Percentiles rank a stretch among this genome's conserved stretches.
phyloP scores from a whole-genome alignment of 2,888 invertebrate species.

The Catonia carolina region DNA sequence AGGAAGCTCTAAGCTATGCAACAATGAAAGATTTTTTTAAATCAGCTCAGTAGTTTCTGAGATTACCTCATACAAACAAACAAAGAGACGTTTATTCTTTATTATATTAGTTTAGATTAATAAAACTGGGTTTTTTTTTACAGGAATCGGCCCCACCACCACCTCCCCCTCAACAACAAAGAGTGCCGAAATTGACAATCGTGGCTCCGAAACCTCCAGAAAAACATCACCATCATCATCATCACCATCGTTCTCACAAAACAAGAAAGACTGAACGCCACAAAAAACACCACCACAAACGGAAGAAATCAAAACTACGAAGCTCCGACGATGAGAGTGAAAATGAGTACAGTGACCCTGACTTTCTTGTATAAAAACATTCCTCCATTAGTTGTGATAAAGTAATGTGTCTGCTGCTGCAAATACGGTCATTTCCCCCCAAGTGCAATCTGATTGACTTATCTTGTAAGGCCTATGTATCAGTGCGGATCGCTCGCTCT shows the following conservation, averaged over 20 bases:
- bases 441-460: no score
- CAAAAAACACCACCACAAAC: constrained; percentile 37
- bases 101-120: no score
- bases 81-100: no score
- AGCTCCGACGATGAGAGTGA: constrained; percentile 51
- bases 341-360: constrained; percentile 59
- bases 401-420: no score
- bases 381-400: constrained; percentile 18
- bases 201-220: constrained; percentile 34
- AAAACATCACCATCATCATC: constrained; percentile 30
- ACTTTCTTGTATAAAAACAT: constrained; percentile 38
- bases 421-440: no score
- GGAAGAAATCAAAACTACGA: constrained; percentile 33
- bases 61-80: no score
- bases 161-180: constrained; percentile 30
- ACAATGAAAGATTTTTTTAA: no score
- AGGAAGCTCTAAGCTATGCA: no score
- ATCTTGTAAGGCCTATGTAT: no score
- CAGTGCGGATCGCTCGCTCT: no score
- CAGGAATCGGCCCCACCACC: constrained; percentile 24
- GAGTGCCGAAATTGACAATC: constrained; percentile 37
- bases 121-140: background rate
- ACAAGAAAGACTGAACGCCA: constrained; percentile 36
- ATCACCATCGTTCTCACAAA: constrained; percentile 35
- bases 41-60: no score